Evolutionary conservation across 1,140 invertebrate species (phyloP), one percentile per base, ranked within the genome.

Genomic region (Lordiphosa clarofinis): DNA sequence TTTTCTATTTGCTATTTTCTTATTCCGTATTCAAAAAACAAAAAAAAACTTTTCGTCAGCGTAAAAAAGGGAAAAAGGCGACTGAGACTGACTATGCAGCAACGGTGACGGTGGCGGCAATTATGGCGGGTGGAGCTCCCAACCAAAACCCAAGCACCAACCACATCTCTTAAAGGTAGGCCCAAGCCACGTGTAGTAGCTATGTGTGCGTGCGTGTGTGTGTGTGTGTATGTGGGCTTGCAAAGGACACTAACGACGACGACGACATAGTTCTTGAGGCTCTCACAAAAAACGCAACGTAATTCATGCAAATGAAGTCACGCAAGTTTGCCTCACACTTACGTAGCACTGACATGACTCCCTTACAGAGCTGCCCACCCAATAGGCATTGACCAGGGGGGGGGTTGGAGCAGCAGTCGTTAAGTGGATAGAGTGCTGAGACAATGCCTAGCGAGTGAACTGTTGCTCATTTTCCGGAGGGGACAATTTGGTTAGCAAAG

Each of bases 261-360:
- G 21, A 9, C 28, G 38, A 52, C 28, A 33, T 37, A 28, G 56
- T 46, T 55, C 50, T 48, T 52, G 44, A 54, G 39, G 19, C 36
- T 31, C 40, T 44, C 35, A 54, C 53, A 38, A 65, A 62, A 73
- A 76, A 62, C 31, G 76, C 78, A 67, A 67, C 78, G 68, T 73
- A 84, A 84, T 84, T 84, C 74, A 87, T 87, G 86, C 61, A 87
- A 87, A 87, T 87, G 59, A 81, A 87, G 86, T 87, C 86, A 87
- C 86, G 86, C 86, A 87, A 87, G 40, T 59, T 59, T 47, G 33
- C 55, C n/a, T 42, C 15, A 24, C 19, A 56, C 43, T 35, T 12
- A 13, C 10, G 9, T 28, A 5, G 28, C 19, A 48, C 36, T 8
- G 28, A 36, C 37, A 28, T 43, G 37, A 35, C 38, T 31, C 28